Conservation (phyloP, 2,797 vertebrate genomes). For the Hafferia zeledoni region DNA sequence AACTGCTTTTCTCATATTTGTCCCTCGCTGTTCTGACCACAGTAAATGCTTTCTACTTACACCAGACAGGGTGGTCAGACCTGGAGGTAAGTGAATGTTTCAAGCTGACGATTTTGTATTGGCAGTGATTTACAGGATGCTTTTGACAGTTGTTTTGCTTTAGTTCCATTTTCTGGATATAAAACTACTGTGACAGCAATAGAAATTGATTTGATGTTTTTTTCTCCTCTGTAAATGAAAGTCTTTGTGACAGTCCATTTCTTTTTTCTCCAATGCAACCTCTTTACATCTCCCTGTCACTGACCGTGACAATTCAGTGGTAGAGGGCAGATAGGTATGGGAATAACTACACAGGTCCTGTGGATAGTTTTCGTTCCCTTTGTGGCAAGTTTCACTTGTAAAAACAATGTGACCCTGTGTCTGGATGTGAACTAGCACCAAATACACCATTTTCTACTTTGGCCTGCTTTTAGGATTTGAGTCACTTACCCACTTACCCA, state of each 20-base stretch:
- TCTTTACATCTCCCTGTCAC: not conserved
- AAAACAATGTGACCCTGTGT: accelerated
- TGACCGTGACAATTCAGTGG: not conserved
- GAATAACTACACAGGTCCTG: not conserved
- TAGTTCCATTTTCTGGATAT: not conserved
- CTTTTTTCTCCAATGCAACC: not conserved
- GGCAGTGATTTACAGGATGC: not conserved
- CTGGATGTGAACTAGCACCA: not conserved
- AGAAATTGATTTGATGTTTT: not conserved
- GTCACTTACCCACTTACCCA: too few relatives aligned
- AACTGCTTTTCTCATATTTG: not conserved
- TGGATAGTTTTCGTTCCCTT: not conserved
- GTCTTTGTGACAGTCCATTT: not conserved
- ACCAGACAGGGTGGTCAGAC: not conserved
- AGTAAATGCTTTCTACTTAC: not conserved
- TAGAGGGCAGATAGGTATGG: not conserved
- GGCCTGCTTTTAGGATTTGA: not conserved
- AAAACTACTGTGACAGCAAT: not conserved
- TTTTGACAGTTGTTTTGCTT: not conserved
- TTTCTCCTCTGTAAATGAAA: not conserved
- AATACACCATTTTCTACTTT: not conserved
- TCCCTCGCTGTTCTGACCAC: not conserved
- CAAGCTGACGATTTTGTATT: not conserved
- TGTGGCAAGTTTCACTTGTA: not conserved
- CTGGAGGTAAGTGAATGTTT: not conserved